Evolutionary conservation across 2,113 vertebrate species (phyloP).

Genomic region (Platanista minor): DNA sequence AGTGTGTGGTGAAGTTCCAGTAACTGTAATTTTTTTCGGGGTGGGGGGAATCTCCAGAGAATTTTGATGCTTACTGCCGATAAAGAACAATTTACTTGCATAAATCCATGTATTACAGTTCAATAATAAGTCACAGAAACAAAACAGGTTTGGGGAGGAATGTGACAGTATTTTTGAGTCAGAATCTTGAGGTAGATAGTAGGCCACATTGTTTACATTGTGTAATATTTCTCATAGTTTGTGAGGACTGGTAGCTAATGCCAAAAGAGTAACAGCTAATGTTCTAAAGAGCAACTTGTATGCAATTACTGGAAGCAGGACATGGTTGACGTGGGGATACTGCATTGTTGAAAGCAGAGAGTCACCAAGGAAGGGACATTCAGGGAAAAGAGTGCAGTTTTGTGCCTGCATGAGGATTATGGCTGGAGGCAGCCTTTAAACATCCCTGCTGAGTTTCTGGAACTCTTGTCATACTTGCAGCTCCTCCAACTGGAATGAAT

Average conservation of each 20-base stretch:
- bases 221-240: not conserved
- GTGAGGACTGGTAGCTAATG: not conserved
- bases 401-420: not conserved
- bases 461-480: not conserved
- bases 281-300: not conserved
- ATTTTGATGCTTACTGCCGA: not conserved
- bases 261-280: not conserved
- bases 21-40: fast-evolving
- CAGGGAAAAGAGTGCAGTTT: not conserved
- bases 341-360: not conserved
- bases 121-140: not conserved
- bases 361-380: not conserved
- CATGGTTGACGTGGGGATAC: not conserved
- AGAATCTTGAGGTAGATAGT: not conserved
- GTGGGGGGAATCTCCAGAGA: not conserved
- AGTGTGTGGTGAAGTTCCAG: not conserved
- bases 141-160: not conserved
- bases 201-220: not conserved
- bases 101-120: not conserved
- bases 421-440: not conserved
- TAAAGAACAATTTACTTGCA: not conserved
- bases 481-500: not conserved
- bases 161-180: not conserved
- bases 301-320: not conserved
- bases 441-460: not conserved